Evolutionary conservation across 2,113 vertebrate genomes (phyloP).

Genomic region (Uria lomvia): DNA sequence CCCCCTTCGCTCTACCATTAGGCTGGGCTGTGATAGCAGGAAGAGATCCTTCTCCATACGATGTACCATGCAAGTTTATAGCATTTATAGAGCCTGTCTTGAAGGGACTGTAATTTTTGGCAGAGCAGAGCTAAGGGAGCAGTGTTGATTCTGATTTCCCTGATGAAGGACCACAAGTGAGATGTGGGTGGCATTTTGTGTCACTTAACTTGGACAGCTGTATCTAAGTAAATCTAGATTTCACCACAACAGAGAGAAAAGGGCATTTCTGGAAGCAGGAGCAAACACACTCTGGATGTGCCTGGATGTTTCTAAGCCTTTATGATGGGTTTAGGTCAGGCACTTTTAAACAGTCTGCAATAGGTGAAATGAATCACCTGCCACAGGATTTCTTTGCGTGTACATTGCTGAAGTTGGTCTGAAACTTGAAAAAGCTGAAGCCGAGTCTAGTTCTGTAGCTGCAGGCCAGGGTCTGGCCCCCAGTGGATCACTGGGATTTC

Average conservation of each 20-base stretch:
- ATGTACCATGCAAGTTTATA: neutral
- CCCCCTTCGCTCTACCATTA: neutral
- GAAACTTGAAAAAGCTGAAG: neutral
- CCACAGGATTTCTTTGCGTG: neutral
- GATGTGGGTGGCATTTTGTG: neutral
- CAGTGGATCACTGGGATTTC: neutral
- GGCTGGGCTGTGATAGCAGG: neutral
- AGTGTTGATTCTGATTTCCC: neutral
- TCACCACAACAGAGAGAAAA: neutral
- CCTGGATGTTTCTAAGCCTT: neutral
- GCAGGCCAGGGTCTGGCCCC: neutral
- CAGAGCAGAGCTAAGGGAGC: neutral
- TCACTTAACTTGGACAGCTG: neutral
- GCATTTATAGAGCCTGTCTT: neutral
- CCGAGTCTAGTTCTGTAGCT: neutral
- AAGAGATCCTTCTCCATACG: neutral
- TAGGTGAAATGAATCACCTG: neutral
- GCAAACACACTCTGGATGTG: neutral
- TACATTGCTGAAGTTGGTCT: neutral
- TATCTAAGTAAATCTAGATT: neutral
- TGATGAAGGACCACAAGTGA: neutral
- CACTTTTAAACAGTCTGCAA: neutral
- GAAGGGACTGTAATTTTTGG: neutral
- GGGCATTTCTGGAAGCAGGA: neutral
- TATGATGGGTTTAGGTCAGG: neutral